Evolutionary conservation across 1,140 invertebrate genomes (phyloP).

Genomic region (Danaus plexippus): DNA sequence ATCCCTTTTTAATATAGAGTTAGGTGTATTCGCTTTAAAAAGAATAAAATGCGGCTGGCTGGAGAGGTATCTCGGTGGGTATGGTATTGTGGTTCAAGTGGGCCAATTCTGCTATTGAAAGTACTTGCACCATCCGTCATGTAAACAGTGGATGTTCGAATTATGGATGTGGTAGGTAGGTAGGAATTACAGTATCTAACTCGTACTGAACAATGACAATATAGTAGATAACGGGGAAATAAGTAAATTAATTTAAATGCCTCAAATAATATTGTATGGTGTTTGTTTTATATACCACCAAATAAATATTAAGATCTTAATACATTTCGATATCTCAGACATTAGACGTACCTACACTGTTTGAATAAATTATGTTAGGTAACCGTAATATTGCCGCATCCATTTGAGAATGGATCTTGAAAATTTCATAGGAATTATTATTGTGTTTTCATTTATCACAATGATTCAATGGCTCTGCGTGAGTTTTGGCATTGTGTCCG

Average conservation of each 20-base stretch:
- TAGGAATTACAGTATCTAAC: background rate
- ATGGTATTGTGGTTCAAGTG: constrained; percentile 50
- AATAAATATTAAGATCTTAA: too few species aligned
- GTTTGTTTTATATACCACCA: too few species aligned
- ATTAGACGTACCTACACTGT: background rate
- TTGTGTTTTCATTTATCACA: constrained; percentile 63
- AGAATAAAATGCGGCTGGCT: constrained; percentile 38
- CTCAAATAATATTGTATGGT: too few species aligned
- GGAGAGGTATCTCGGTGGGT: constrained; percentile 44
- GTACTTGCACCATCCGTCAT: constrained; percentile 50
- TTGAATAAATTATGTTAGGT: background rate
- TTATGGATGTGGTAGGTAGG: constrained; percentile 32
- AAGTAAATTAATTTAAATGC: too few species aligned
- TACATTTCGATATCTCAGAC: too few species aligned
- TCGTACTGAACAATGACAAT: too few species aligned
- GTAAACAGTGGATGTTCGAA: constrained; percentile 44
- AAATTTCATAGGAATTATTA: constrained; percentile 47
- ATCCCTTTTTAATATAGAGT: background rate
- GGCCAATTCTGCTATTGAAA: constrained; percentile 62
- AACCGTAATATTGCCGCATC: constrained; percentile 25
- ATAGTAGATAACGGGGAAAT: too few species aligned
- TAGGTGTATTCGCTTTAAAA: constrained; percentile 15
- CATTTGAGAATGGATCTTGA: constrained; percentile 14
- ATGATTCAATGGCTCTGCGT: constrained; percentile 55
- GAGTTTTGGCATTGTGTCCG: constrained; percentile 49